Conservation (phyloP, 2,888 invertebrate species). For the Helobdella robusta region DNA sequence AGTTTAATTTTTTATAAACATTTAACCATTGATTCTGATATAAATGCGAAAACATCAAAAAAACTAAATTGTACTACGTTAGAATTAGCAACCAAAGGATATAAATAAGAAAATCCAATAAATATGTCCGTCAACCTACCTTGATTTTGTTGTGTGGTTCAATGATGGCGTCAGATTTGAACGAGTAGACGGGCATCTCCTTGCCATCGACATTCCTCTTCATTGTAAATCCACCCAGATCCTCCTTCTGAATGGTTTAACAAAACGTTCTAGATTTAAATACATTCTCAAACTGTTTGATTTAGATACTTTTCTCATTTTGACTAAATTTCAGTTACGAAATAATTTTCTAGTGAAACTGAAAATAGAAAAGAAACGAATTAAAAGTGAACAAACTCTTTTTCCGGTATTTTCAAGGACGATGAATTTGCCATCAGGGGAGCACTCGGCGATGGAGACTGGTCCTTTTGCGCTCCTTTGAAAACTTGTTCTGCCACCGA, state of each 20-base stretch:
- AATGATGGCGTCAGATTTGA: slow-evolving; percentile 25
- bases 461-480: slow-evolving; percentile 34
- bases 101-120: not conserved
- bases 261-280: too few relatives aligned
- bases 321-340: too few relatives aligned
- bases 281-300: not conserved
- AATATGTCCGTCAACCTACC: slow-evolving; percentile 15
- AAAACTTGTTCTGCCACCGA: slow-evolving; percentile 48
- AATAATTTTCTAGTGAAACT: too few relatives aligned
- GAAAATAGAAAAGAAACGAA: too few relatives aligned
- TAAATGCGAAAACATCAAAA: not conserved
- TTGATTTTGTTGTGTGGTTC: slow-evolving; percentile 29
- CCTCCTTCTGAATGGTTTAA: slow-evolving; percentile 27
- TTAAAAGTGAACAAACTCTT: slow-evolving; percentile 36
- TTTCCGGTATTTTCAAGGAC: slow-evolving; percentile 51
- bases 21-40: too few relatives aligned
- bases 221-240: slow-evolving; percentile 29
- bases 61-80: not conserved
- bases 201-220: slow-evolving; percentile 29
- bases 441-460: slow-evolving; percentile 42
- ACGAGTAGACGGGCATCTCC: slow-evolving; percentile 19
- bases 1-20: too few relatives aligned
- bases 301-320: not conserved
- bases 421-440: slow-evolving; percentile 51
- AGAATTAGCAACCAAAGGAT: not conserved